These are phyloP conservation scores for Apostichopus parvimensis DNA, from an alignment of 35 echinoderm and acorn worm genomes.

Conservation along the genomic window DNA sequence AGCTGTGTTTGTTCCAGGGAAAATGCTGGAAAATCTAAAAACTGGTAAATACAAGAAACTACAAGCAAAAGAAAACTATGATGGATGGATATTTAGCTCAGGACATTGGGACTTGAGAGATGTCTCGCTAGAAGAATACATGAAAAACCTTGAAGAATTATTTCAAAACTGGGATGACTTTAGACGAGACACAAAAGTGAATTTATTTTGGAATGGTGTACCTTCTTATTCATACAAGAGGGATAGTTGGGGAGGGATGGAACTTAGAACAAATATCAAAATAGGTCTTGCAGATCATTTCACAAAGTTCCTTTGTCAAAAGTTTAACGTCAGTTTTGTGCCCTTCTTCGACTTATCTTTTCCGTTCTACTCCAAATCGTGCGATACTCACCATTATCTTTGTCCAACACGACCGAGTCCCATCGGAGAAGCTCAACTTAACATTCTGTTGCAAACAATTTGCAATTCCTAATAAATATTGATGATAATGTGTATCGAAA, in stretches of 20 bases:
- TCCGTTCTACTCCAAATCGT: conserved; percentile 14
- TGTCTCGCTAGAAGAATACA: background rate
- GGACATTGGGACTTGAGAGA: conserved; percentile 46
- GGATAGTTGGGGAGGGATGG: background rate
- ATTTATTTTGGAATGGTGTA: conserved; percentile 17
- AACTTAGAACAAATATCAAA: conserved; percentile 24
- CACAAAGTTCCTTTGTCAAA: background rate
- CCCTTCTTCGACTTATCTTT: conserved; percentile 35
- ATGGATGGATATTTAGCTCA: conserved; percentile 19
- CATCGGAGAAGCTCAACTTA: conserved; percentile 20
- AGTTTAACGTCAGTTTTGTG: conserved; percentile 5
- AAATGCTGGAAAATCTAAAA: background rate
- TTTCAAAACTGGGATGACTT: background rate
- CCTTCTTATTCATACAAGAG: conserved; percentile 2
- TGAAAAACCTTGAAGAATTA: background rate
- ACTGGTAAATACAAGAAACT: background rate
- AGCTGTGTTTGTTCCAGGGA: background rate
- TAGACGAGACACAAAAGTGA: background rate
- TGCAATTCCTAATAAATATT: background rate
- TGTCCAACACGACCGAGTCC: background rate
- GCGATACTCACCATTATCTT: conserved; percentile 44
- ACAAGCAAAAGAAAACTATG: conserved; percentile 13
- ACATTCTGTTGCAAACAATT: conserved; percentile 16
- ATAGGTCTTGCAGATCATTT: conserved; percentile 7
- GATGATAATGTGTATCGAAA: no score